Conservation (phyloP, 2,113 vertebrate genomes). For the Platysteira castanea region DNA sequence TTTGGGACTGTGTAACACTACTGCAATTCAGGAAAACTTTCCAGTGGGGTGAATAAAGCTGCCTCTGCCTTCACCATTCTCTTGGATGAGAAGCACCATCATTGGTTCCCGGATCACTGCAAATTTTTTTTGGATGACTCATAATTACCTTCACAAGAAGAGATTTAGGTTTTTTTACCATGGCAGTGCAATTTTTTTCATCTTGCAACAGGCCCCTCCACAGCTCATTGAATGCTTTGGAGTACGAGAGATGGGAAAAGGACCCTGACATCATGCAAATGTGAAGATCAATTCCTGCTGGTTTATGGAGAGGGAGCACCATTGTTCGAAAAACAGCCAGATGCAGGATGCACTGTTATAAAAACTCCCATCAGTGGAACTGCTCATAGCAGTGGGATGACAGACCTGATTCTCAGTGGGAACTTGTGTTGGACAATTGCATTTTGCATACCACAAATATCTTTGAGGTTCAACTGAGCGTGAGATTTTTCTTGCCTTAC, state of each 20-base stretch:
- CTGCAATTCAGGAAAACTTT: background rate
- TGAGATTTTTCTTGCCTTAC: background rate
- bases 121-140: background rate
- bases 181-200: accelerated
- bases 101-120: accelerated
- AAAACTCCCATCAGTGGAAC: background rate
- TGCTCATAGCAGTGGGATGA: background rate
- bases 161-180: background rate
- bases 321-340: accelerated
- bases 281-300: background rate
- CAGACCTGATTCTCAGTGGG: background rate
- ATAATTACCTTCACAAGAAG: background rate
- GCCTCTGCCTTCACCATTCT: background rate
- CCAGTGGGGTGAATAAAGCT: background rate
- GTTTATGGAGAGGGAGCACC: background rate
- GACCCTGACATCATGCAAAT: accelerated
- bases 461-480: background rate
- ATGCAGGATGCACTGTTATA: background rate
- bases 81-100: background rate
- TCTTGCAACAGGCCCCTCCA: background rate
- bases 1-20: background rate
- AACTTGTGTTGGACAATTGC: background rate
- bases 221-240: background rate
- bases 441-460: background rate
- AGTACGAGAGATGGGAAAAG: background rate